Evolutionary conservation across 1,140 invertebrate genomes (phyloP).

Genomic region (Neuroterus valhalla): DNA sequence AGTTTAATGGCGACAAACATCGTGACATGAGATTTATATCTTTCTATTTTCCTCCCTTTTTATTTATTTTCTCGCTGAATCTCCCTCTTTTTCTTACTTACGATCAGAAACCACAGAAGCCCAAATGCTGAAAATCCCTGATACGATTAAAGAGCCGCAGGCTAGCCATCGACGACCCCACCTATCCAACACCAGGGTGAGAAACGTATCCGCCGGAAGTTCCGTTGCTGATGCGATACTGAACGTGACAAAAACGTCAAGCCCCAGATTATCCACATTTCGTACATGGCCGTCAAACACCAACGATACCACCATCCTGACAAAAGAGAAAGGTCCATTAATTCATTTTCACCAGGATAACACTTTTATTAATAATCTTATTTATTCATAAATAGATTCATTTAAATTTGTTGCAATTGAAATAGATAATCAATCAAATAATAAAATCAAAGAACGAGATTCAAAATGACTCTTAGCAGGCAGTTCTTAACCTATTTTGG

Average conservation of each 20-base stretch:
- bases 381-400: too few relatives aligned
- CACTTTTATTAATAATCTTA: too few relatives aligned
- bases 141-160: conserved; percentile 85
- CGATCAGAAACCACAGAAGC: conserved; percentile 82
- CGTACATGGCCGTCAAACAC: conserved; percentile 91
- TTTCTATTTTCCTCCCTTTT: conserved; percentile 15
- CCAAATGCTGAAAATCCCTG: conserved; percentile 87
- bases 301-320: conserved; percentile 87
- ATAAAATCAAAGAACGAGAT: not conserved
- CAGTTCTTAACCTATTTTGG: too few relatives aligned
- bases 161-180: conserved; percentile 90
- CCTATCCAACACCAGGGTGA: conserved; percentile 86
- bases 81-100: conserved; percentile 61
- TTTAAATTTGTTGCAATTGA: too few relatives aligned
- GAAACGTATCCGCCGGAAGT: conserved; percentile 87
- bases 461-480: not conserved
- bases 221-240: conserved; percentile 88
- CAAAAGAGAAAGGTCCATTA: conserved; percentile 5
- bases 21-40: too few relatives aligned
- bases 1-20: too few relatives aligned
- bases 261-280: conserved; percentile 86
- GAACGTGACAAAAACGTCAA: conserved; percentile 89
- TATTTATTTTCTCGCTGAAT: not conserved
- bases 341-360: not conserved
- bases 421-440: too few relatives aligned